Evolutionary conservation across 2,113 vertebrate genomes (phyloP).

Genomic region (Silurus glanis): DNA sequence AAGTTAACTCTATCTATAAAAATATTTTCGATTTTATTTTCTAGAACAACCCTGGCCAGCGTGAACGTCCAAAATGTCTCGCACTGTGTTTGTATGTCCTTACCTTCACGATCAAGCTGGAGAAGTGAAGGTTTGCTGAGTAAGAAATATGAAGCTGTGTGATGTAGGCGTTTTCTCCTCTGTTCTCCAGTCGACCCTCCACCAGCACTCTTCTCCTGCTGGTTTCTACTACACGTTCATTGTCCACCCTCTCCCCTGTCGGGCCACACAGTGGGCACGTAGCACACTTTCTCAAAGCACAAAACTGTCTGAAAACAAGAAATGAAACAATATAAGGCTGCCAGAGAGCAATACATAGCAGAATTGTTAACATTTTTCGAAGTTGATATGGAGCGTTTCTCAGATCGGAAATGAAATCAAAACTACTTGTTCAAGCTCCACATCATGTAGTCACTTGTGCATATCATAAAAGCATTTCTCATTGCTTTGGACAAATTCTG

Average conservation of each 20-base stretch:
- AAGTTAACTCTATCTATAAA: background rate
- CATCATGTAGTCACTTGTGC: no score
- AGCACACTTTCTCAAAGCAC: slow-evolving; percentile 64
- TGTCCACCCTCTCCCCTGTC: background rate
- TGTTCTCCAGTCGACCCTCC: slow-evolving; percentile 81
- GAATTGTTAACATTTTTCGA: no score
- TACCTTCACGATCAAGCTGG: slow-evolving; percentile 86
- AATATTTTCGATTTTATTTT: background rate
- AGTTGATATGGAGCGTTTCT: no score
- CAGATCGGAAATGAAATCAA: no score
- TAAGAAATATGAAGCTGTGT: slow-evolving; percentile 80
- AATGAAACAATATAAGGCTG: background rate
- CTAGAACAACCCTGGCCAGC: background rate
- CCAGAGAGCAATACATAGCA: background rate
- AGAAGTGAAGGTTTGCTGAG: slow-evolving; percentile 86
- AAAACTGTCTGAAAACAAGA: slow-evolving; percentile 77
- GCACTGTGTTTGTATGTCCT: background rate
- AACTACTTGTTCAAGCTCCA: no score
- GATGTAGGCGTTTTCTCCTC: slow-evolving; percentile 87
- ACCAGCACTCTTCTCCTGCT: slow-evolving; percentile 77
- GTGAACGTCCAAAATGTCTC: background rate
- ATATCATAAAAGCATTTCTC: no score
- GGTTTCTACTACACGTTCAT: slow-evolving; percentile 75
- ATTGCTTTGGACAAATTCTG: no score
- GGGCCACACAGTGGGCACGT: slow-evolving; percentile 58